phyloP scores from a whole-genome alignment of 2,888 invertebrate species.

The Eulithis prunata region DNA sequence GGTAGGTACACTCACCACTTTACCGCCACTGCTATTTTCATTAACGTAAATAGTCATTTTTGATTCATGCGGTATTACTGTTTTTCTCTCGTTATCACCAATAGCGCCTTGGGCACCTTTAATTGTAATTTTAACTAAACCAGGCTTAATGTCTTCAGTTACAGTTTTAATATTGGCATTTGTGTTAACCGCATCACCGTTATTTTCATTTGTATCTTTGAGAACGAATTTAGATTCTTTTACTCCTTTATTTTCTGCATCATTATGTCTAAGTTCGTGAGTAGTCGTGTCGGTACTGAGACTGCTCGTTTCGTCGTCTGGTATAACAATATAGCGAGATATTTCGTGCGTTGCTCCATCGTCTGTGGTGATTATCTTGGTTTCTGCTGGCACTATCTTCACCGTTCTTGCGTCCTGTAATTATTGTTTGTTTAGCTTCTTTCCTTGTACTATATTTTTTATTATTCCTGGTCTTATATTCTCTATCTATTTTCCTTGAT shows the following conservation, averaged over 20 bases:
- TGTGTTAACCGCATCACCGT: background rate
- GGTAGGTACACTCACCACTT: conserved; percentile 1
- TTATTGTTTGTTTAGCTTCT: background rate
- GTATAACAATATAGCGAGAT: conserved; percentile 25
- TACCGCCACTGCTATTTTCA: background rate
- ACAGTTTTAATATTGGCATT: background rate
- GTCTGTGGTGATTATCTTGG: conserved; percentile 19
- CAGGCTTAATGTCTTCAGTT: background rate
- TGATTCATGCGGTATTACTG: background rate
- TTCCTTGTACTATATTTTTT: no score
- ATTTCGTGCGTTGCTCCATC: conserved; percentile 32
- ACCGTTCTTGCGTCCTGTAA: conserved; percentile 28
- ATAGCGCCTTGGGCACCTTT: background rate
- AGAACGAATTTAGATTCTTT: background rate
- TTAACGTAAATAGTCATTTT: background rate
- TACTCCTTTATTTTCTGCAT: background rate
- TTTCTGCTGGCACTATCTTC: conserved; percentile 26
- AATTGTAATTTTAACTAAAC: conserved; percentile 1
- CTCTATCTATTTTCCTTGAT: no score
- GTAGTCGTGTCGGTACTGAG: background rate
- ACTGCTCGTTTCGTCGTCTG: conserved; percentile 12
- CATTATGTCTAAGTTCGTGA: background rate
- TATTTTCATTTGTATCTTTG: background rate
- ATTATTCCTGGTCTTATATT: no score
- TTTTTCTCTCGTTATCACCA: background rate